Conservation (phyloP, 2,797 vertebrate species). For the Cyclopterus lumpus region DNA sequence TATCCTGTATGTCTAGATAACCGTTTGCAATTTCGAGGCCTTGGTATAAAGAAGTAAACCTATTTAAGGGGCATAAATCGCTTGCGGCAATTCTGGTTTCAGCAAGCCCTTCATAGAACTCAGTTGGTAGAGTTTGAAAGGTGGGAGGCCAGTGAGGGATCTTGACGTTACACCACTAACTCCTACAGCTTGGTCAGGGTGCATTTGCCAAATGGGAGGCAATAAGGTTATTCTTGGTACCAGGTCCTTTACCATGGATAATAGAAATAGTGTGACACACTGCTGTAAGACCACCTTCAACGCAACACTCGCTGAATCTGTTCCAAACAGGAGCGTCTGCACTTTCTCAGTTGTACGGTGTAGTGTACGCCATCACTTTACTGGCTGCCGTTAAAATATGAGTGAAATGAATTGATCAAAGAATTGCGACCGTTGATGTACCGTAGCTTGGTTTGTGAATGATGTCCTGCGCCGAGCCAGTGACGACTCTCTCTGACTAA, state of each 20-base stretch:
- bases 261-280: not conserved
- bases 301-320: not conserved
- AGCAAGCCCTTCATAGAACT: slow-evolving; percentile 6
- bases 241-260: not conserved
- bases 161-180: not conserved
- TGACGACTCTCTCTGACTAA: not conserved
- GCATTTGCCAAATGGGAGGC: not conserved
- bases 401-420: not conserved
- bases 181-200: not conserved
- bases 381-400: not conserved
- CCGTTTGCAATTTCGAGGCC: slow-evolving; percentile 28
- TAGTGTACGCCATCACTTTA: not conserved
- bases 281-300: not conserved
- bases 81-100: slow-evolving; percentile 27
- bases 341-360: not conserved
- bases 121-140: slow-evolving; percentile 13
- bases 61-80: not conserved
- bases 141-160: slow-evolving; percentile 13
- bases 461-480: not conserved
- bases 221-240: not conserved
- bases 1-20: slow-evolving; percentile 19
- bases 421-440: not conserved
- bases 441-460: not conserved
- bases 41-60: slow-evolving; percentile 5
- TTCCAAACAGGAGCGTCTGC: not conserved